Evolutionary conservation across 2,113 vertebrate genomes (phyloP).

Genomic region (Protobothrops mucrosquamatus): DNA sequence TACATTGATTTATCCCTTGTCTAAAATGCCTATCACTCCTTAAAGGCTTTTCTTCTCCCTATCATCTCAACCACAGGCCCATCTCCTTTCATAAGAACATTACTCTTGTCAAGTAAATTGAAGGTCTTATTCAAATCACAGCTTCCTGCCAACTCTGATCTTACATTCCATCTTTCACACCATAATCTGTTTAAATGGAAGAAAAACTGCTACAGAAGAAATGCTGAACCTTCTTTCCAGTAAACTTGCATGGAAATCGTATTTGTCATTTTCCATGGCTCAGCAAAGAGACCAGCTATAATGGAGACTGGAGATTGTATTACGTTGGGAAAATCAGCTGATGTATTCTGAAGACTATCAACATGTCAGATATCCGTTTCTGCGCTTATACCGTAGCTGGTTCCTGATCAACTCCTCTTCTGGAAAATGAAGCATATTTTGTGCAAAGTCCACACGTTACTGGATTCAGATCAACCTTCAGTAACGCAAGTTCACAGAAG

Average conservation of each 20-base stretch:
- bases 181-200: conserved; percentile 64
- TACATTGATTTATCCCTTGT: conserved; percentile 64
- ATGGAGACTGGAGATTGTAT: neutral
- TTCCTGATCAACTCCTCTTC: too few relatives aligned
- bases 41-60: conserved; percentile 48
- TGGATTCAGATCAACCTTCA: rapidly evolving
- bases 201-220: conserved; percentile 48
- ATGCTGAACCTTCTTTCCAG: conserved; percentile 35
- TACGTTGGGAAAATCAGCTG: neutral
- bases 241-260: neutral
- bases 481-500: neutral
- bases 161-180: conserved; percentile 51
- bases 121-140: conserved; percentile 68
- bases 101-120: conserved; percentile 61
- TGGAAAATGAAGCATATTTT: conserved; percentile 1
- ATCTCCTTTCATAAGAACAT: conserved; percentile 57
- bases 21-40: conserved; percentile 54
- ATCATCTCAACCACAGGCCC: conserved; percentile 54
- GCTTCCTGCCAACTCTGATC: conserved; percentile 62
- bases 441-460: neutral
- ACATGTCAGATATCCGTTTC: neutral
- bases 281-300: neutral
- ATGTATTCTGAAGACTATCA: neutral
- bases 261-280: conserved; percentile 6
- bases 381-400: neutral